phyloP scores from a whole-genome alignment of 37 sponge, comb jelly and placozoan genomes.

The Oscarella lobularis region DNA sequence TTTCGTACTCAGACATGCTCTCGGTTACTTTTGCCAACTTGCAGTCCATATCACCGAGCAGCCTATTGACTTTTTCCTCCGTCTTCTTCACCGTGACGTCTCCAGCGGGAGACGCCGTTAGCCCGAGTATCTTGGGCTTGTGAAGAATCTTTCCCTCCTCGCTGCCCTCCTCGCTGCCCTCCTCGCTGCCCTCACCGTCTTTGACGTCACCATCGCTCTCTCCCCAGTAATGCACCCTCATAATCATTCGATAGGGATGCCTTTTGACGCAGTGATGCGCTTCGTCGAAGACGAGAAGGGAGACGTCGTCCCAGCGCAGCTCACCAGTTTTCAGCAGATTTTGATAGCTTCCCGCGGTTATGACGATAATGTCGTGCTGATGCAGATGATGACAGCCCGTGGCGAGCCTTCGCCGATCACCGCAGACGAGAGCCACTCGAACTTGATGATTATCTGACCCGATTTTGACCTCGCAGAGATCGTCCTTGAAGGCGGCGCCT shows the following conservation, averaged over 20 bases:
- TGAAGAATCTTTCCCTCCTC: background rate
- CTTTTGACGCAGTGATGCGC: background rate
- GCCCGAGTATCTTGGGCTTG: background rate
- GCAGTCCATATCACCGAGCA: background rate
- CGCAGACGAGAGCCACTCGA: background rate
- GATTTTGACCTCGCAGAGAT: background rate
- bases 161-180: too few species aligned
- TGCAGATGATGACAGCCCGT: background rate
- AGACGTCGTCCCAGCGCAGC: background rate
- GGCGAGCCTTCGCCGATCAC: background rate
- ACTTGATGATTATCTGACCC: background rate
- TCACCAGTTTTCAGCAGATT: background rate
- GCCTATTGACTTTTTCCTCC: background rate
- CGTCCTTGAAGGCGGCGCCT: background rate
- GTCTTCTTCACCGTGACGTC: background rate
- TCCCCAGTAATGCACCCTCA: background rate
- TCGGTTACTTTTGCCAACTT: background rate
- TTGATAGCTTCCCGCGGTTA: constrained; percentile 4
- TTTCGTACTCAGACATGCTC: background rate
- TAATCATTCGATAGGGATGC: background rate
- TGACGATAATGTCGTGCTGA: background rate
- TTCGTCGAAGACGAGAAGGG: background rate
- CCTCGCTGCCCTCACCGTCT: background rate
- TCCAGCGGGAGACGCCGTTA: constrained; percentile 10
- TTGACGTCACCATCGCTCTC: too few species aligned